phyloP scores from a whole-genome alignment of 2,797 vertebrate species.

The Brachymystax lenok region DNA sequence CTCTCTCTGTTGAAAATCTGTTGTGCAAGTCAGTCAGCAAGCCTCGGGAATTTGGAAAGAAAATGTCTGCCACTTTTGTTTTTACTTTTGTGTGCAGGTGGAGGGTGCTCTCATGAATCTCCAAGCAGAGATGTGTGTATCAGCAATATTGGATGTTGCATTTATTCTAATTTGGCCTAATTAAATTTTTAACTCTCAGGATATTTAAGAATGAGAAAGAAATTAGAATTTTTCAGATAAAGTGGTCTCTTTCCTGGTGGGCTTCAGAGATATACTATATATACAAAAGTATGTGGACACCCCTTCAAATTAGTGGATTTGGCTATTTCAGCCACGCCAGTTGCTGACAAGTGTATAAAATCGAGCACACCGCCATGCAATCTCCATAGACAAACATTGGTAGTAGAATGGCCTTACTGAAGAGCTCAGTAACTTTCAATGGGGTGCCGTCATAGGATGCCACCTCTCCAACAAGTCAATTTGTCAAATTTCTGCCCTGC shows the following conservation, averaged over 20 bases:
- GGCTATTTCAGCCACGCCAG: too few species aligned
- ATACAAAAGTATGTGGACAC: too few species aligned
- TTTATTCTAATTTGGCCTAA: conserved; percentile 59
- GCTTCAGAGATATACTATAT: conserved; percentile 49
- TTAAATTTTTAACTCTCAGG: conserved; percentile 69
- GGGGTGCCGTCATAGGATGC: too few species aligned
- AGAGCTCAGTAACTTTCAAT: too few species aligned
- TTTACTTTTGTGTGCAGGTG: conserved; percentile 37
- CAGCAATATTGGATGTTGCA: conserved; percentile 58
- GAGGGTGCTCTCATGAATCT: conserved; percentile 44
- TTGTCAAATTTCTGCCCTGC: too few species aligned
- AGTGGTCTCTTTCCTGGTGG: conserved; percentile 47
- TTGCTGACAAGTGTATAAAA: too few species aligned
- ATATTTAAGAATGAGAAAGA: conserved; percentile 56
- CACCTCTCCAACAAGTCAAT: too few species aligned
- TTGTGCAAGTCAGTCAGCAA: conserved; percentile 23
- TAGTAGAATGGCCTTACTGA: too few species aligned
- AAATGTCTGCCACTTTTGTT: conserved; percentile 40
- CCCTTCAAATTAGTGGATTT: too few species aligned
- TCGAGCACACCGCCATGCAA: too few species aligned
- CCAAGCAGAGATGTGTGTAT: conserved; percentile 43
- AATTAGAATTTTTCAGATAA: background rate
- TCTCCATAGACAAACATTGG: too few species aligned
- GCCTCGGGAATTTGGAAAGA: conserved; percentile 20
- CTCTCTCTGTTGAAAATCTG: conserved; percentile 28